phyloP scores from a whole-genome alignment of 92 coral and sea anemone genomes.

The Zoanthus solanderi region DNA sequence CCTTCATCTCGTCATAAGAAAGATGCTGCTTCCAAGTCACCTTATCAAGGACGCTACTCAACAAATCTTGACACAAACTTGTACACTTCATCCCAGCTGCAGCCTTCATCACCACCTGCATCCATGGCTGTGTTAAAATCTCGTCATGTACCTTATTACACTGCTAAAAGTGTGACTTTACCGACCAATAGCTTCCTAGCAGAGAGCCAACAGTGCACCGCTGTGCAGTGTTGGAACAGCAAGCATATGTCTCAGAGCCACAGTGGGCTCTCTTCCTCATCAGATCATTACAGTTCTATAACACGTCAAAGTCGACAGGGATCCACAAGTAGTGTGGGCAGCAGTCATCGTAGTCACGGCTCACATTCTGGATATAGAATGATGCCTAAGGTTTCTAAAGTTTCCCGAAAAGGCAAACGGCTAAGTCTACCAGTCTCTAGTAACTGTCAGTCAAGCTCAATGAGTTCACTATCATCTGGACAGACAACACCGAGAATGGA shows the following conservation, averaged over 20 bases:
- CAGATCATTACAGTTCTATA: conserved; percentile 39
- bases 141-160: conserved; percentile 81
- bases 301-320: conserved; percentile 77
- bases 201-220: conserved; percentile 79
- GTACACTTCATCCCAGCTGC: conserved; percentile 38
- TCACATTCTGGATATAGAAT: conserved; percentile 26
- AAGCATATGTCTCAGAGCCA: conserved; percentile 43
- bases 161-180: conserved; percentile 83
- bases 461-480: conserved; percentile 91
- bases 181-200: conserved; percentile 71
- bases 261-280: conserved; percentile 19
- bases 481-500: conserved; percentile 88
- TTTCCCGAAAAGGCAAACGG: conserved; percentile 58
- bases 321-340: conserved; percentile 81
- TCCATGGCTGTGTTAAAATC: conserved; percentile 81
- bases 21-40: conserved; percentile 20
- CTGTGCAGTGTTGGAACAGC: conserved; percentile 69
- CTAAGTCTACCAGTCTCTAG: conserved; percentile 78
- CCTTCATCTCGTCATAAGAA: conserved; percentile 76
- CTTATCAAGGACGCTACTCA: conserved; percentile 61
- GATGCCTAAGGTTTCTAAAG: conserved; percentile 29
- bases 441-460: conserved; percentile 76
- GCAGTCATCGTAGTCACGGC: conserved; percentile 35
- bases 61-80: conserved; percentile 11
- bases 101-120: conserved; percentile 79